These are phyloP conservation scores for Benitochromis conjunctus DNA, from an alignment of 2,113 vertebrate species.

Conservation along the genomic window DNA sequence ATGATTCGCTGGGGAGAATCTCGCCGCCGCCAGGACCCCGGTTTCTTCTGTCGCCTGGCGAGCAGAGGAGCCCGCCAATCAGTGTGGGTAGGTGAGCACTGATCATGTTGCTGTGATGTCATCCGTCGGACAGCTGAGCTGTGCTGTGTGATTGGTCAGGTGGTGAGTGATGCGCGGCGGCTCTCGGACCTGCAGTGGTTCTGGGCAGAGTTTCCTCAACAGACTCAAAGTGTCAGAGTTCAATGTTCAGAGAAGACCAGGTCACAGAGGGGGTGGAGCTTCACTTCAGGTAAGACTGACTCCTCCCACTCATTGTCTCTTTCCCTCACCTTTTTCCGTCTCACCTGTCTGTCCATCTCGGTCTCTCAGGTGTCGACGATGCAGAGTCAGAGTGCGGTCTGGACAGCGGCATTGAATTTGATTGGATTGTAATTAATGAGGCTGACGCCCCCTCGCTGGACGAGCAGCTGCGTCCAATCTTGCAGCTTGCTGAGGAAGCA, in stretches of 20 bases:
- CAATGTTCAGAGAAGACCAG: constrained; percentile 72
- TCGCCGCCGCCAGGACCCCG: constrained; percentile 71
- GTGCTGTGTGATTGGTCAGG: constrained; percentile 61
- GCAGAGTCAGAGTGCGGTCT: constrained; percentile 88
- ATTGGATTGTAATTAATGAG: constrained; percentile 82
- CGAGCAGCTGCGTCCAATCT: constrained; percentile 73
- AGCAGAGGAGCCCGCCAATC: constrained; percentile 68
- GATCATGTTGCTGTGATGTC: not conserved
- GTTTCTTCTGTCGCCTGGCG: constrained; percentile 83
- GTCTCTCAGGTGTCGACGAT: constrained; percentile 80
- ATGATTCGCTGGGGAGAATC: constrained; percentile 92
- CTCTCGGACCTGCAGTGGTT: constrained; percentile 88
- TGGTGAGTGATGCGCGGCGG: constrained; percentile 85
- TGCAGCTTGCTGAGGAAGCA: constrained; percentile 46
- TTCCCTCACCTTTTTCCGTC: not conserved
- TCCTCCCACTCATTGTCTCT: not conserved
- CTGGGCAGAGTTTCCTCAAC: constrained; percentile 59
- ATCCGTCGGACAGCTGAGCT: not conserved
- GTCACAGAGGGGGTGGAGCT: constrained; percentile 80
- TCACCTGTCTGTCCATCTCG: not conserved
- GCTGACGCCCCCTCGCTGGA: constrained; percentile 62
- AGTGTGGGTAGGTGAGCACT: constrained; percentile 76
- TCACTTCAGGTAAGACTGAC: constrained; percentile 68
- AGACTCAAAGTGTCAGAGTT: constrained; percentile 74
- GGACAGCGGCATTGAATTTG: constrained; percentile 78